Evolutionary conservation across 92 coral and sea anemone species (phyloP).

Genomic region (Umimayanthus kanabou): DNA sequence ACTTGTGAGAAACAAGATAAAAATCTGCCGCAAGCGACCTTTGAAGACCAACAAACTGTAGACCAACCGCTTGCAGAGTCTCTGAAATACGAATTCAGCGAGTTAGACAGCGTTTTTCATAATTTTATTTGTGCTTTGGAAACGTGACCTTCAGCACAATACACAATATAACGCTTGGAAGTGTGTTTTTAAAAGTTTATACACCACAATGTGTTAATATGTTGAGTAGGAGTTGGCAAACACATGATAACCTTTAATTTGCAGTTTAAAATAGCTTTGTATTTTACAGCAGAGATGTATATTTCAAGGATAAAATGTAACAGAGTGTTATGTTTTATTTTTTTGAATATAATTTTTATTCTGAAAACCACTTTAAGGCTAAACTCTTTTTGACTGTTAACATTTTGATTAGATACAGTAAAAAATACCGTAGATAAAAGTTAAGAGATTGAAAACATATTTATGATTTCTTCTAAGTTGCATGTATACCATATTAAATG

Average conservation of each 20-base stretch:
- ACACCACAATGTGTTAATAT: background rate
- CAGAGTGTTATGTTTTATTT: background rate
- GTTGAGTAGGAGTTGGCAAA: background rate
- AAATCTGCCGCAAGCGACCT: conserved; percentile 17
- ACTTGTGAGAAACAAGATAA: conserved; percentile 32
- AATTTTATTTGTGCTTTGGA: conserved; percentile 94
- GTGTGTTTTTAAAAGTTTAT: background rate
- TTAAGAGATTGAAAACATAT: background rate
- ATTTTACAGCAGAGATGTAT: background rate
- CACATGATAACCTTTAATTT: background rate
- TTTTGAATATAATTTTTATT: no score
- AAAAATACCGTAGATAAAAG: background rate
- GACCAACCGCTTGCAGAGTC: background rate
- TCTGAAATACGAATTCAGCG: conserved; percentile 62
- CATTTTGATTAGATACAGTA: background rate
- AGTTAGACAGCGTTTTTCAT: conserved; percentile 88
- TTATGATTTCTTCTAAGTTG: background rate
- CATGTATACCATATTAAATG: no score
- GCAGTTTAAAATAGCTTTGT: no score
- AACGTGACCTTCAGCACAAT: conserved; percentile 56
- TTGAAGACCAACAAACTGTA: background rate
- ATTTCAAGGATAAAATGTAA: no score
- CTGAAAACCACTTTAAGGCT: background rate
- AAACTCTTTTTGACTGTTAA: background rate
- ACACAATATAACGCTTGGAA: background rate